Conservation (phyloP, 2,888 invertebrate species). For the Keiferia lycopersicella region DNA sequence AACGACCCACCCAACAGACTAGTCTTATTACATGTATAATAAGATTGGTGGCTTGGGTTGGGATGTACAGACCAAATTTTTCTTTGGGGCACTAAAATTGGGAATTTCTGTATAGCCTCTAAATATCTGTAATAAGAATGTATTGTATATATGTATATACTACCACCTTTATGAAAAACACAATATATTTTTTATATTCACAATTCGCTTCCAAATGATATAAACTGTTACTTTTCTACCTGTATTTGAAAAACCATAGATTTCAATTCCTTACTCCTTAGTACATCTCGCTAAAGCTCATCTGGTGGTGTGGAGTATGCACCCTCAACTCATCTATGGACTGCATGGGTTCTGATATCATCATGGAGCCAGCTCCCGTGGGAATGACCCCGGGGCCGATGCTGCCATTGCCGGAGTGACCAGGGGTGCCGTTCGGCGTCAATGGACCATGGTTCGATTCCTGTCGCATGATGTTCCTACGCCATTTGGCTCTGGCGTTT, state of each 20-base stretch:
- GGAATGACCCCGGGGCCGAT: conserved; percentile 44
- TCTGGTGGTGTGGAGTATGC: conserved; percentile 63
- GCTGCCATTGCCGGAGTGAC: conserved; percentile 50
- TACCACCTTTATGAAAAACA: too few relatives aligned
- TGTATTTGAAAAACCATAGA: not conserved
- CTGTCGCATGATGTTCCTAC: conserved; percentile 95
- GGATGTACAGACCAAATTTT: too few relatives aligned
- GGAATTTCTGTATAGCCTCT: too few relatives aligned
- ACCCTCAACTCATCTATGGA: conserved; percentile 67
- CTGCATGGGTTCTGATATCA: conserved; percentile 60
- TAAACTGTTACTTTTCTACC: too few relatives aligned
- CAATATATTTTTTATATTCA: too few relatives aligned
- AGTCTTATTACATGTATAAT: too few relatives aligned
- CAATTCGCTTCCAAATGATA: too few relatives aligned
- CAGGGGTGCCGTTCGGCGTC: conserved; percentile 48
- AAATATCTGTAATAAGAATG: too few relatives aligned
- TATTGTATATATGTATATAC: too few relatives aligned
- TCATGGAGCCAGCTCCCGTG: conserved; percentile 46
- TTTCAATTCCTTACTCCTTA: conserved; percentile 41
- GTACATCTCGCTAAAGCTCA: conserved; percentile 69
- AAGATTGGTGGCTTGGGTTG: too few relatives aligned
- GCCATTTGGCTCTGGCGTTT: conserved; percentile 99
- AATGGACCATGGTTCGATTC: conserved; percentile 72
- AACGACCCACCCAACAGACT: too few relatives aligned
- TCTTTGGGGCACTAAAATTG: too few relatives aligned